Conservation (phyloP, 2,797 vertebrate species). For the Vespertilio murinus region DNA sequence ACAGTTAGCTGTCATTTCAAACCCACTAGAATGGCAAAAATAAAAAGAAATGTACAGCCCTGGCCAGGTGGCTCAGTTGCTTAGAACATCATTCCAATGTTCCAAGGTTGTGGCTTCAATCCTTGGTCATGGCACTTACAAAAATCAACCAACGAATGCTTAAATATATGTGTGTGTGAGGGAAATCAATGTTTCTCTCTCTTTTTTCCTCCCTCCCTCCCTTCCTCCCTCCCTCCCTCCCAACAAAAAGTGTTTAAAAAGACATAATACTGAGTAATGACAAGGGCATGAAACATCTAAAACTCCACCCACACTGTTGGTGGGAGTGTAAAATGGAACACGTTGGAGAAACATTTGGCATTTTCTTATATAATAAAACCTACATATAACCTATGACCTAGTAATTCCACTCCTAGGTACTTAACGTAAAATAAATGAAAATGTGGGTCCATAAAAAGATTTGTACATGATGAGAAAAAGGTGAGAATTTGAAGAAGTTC, state of each 20-base stretch:
- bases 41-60: background rate
- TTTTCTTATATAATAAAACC: background rate
- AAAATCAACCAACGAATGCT: background rate
- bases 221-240: too few species aligned
- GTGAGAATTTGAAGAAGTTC: background rate
- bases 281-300: background rate
- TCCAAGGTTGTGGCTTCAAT: background rate
- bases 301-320: background rate
- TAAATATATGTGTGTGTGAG: background rate
- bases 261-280: background rate
- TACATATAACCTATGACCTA: background rate
- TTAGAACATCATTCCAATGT: background rate
- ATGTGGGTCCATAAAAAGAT: background rate
- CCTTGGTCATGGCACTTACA: background rate
- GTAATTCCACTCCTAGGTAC: background rate
- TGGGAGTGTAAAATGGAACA: background rate
- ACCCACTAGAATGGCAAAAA: background rate
- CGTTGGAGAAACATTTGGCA: background rate
- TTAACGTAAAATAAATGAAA: constrained; percentile 25
- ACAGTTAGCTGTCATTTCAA: background rate
- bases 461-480: background rate
- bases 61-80: background rate
- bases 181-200: background rate
- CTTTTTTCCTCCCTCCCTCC: too few species aligned
- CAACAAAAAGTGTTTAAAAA: background rate